Evolutionary conservation across 2,888 invertebrate species (phyloP).

Genomic region (Harpalus rufipes): DNA sequence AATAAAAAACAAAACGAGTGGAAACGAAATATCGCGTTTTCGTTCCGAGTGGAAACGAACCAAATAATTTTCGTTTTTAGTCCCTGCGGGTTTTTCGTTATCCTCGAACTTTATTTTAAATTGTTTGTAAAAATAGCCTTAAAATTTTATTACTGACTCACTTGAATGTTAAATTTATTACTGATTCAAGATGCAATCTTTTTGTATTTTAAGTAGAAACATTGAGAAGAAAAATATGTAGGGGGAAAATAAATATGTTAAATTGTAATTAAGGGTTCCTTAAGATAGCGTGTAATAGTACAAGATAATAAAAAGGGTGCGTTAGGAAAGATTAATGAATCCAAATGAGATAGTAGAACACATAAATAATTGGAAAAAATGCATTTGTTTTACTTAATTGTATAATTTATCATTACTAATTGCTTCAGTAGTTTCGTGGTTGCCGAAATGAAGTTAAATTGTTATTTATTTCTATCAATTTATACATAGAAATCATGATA

Average conservation of each 20-base stretch:
- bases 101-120: no score
- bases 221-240: slow-evolving; percentile 26
- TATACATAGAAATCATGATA: not conserved
- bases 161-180: not conserved
- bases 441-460: slow-evolving; percentile 1
- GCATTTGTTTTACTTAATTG: slow-evolving; percentile 32
- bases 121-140: no score
- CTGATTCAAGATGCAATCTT: not conserved
- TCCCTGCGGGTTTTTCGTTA: no score
- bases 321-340: slow-evolving; percentile 41
- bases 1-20: no score
- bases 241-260: slow-evolving; percentile 48
- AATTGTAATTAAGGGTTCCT: slow-evolving; percentile 39
- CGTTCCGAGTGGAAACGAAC: no score
- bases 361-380: slow-evolving; percentile 44
- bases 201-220: not conserved
- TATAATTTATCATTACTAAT: slow-evolving; percentile 48
- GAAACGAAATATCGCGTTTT: no score
- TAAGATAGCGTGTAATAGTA: slow-evolving; percentile 36
- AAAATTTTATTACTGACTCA: no score
- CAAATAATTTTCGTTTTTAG: no score
- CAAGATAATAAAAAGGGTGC: slow-evolving; percentile 43
- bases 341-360: slow-evolving; percentile 39
- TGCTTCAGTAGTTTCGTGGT: not conserved
- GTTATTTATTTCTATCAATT: not conserved